Evolutionary conservation across 2,113 vertebrate genomes (phyloP), one percentile per base, ranked within the genome.

Genomic region (Rhegmatorhina hoffmannsi): DNA sequence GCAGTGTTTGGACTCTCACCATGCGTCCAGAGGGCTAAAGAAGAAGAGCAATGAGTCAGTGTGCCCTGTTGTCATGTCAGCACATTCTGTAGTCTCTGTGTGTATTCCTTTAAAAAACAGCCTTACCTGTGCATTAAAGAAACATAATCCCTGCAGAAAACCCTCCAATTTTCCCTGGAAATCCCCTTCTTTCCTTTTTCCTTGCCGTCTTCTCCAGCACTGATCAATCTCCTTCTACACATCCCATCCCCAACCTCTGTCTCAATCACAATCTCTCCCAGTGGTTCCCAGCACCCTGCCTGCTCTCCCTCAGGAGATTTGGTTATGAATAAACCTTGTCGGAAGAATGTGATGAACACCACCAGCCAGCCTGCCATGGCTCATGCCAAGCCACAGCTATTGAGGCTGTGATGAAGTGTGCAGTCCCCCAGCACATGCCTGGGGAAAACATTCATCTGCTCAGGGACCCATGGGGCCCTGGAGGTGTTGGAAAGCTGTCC

Each of bases 271-370:
- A 9, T 56, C 60, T 95, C 88, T 86, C 64, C 77, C 84, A 95
- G 86, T 87, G 38, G 2, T n/a, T 90, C 60, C 49, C 87, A 82
- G 69, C 58, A 72, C 94, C 76, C 68, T 38, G 85, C 33, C 49
- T 85, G 87, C 38, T 84, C 81, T 67, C 20, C 94, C 81, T 76
- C 34, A 52, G 88, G 92, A 68, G 63, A 97, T 97, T 86, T 95
- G 93, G 97, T 95, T 97, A 95, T 82, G 97, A 98, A 98, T 97
- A 93, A 87, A 76, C n/a, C 44, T 79, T 2, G 0, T 38, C 73
- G 34, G 70, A 87, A 70, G 95, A 94, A 94, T 89, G 87, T 0
- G 8, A 67, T 50, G 82, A 82, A 49, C 60, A 53, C 25, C 64
- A 91, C 50, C 40, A 62, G 15, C 53, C 94, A 83, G 72, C 68